Evolutionary conservation across 2,113 vertebrate species (phyloP).

Genomic region (Gobiocypris rarus): DNA sequence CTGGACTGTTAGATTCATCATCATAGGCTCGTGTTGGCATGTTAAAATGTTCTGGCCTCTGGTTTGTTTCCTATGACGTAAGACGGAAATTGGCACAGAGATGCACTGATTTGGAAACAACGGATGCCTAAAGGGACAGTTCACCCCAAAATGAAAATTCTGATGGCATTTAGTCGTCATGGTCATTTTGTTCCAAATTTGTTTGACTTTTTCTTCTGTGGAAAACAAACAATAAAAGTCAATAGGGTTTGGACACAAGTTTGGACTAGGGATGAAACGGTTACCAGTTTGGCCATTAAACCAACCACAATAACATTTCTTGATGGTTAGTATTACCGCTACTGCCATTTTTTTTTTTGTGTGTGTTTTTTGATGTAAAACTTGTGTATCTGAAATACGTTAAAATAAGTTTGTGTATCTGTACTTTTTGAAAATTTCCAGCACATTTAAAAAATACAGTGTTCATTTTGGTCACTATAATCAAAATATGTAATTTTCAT

Average conservation of each 20-base stretch:
- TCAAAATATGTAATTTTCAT: too few species aligned
- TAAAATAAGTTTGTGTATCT: too few species aligned
- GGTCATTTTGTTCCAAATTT: not conserved
- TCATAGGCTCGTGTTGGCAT: conserved; percentile 12
- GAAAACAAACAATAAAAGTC: not conserved
- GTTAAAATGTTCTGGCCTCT: not conserved
- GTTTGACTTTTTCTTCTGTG: not conserved
- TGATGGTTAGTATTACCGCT: too few species aligned
- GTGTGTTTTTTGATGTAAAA: too few species aligned
- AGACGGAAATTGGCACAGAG: not conserved
- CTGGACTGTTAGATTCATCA: conserved; percentile 26
- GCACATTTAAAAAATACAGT: too few species aligned
- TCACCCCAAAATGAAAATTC: not conserved
- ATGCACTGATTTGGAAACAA: not conserved
- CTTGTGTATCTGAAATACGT: too few species aligned
- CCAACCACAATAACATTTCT: too few species aligned
- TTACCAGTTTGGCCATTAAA: too few species aligned
- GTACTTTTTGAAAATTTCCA: too few species aligned
- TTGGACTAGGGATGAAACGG: too few species aligned
- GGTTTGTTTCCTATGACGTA: conserved; percentile 10
- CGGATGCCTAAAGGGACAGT: not conserved
- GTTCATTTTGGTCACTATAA: too few species aligned
- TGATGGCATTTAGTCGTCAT: not conserved
- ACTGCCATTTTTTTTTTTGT: too few species aligned
- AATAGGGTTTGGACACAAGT: not conserved